Conservation (phyloP, 2,797 vertebrate species). For the Melanogrammus aeglefinus region DNA sequence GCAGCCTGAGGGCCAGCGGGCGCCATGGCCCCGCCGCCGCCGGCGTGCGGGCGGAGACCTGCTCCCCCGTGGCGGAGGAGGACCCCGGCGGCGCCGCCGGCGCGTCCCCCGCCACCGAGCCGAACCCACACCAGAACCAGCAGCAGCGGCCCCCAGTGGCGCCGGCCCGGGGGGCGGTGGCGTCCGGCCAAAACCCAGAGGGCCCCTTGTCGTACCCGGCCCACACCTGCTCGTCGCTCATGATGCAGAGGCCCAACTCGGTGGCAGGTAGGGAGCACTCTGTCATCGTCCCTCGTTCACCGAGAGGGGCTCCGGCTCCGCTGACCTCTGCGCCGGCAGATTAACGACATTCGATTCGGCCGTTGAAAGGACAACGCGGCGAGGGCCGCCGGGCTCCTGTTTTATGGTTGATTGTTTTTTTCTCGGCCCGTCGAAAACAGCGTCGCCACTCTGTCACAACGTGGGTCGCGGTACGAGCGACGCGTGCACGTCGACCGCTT, state of each 20-base stretch:
- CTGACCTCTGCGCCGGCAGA: too few relatives aligned
- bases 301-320: too few relatives aligned
- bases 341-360: too few relatives aligned
- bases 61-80: conserved; percentile 95
- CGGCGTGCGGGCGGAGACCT: conserved; percentile 83
- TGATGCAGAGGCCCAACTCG: conserved; percentile 98
- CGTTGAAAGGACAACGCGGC: too few relatives aligned
- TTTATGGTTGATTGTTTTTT: background rate
- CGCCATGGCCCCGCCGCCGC: conserved; percentile 81
- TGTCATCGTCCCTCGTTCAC: too few relatives aligned
- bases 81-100: conserved; percentile 69
- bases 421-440: conserved; percentile 11
- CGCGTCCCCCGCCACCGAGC: conserved; percentile 66
- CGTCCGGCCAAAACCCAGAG: conserved; percentile 66
- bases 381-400: too few relatives aligned
- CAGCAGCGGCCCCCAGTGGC: conserved; percentile 41
- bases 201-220: conserved; percentile 81
- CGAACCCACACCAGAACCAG: conserved; percentile 50
- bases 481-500: conserved; percentile 30
- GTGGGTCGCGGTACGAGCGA: conserved; percentile 22
- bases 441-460: conserved; percentile 25
- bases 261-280: conserved; percentile 85
- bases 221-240: conserved; percentile 80
- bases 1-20: conserved; percentile 82
- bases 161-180: conserved; percentile 39